These are phyloP conservation scores for Ciconia maguari DNA, from an alignment of 2,113 vertebrate species.

Conservation along the genomic window DNA sequence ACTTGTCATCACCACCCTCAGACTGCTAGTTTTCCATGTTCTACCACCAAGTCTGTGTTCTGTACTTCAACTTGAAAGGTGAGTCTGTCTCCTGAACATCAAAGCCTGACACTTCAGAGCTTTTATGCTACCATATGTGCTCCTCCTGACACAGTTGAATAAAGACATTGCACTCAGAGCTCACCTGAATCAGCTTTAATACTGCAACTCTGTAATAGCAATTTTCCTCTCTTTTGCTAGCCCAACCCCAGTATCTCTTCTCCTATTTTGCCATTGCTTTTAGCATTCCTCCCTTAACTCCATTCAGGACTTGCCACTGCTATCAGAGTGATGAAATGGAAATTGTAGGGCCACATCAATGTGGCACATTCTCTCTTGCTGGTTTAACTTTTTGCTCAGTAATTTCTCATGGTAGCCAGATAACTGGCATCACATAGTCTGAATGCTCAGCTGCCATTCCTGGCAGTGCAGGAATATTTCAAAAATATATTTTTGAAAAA, in stretches of 20 bases:
- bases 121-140: background rate
- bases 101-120: slow-evolving; percentile 25
- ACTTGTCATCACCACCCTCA: background rate
- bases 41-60: background rate
- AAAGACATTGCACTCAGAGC: background rate
- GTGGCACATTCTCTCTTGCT: background rate
- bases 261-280: background rate
- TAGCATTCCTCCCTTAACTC: background rate
- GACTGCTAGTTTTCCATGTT: background rate
- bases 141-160: background rate
- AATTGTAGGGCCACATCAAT: background rate
- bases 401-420: background rate
- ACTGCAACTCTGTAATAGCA: background rate
- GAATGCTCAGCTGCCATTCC: background rate
- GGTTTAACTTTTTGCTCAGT: background rate
- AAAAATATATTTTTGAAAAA: background rate
- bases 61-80: background rate
- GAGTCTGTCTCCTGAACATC: background rate
- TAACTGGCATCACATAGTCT: background rate
- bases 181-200: background rate
- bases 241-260: background rate
- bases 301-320: background rate
- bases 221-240: background rate
- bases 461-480: background rate
- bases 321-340: background rate